Evolutionary conservation across 2,113 vertebrate genomes (phyloP).

Genomic region (Apaloderma vittatum): DNA sequence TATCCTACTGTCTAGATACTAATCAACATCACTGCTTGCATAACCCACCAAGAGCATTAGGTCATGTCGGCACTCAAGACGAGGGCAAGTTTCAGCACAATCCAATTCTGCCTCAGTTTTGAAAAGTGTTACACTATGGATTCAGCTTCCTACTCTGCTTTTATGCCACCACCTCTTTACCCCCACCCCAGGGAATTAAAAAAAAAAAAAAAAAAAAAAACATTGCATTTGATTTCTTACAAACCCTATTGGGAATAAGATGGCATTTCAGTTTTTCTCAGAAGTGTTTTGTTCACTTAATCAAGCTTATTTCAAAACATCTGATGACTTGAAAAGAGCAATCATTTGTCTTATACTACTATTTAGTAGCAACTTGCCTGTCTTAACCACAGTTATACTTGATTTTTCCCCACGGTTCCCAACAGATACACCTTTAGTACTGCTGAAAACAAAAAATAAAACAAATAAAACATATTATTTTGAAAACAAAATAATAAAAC

Average conservation of each 20-base stretch:
- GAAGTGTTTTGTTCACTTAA: not conserved
- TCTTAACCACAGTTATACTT: not conserved
- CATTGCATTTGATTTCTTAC: not conserved
- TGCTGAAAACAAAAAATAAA: not conserved
- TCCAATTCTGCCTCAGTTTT: not conserved
- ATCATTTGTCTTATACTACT: not conserved
- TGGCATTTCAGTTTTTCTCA: rapidly evolving
- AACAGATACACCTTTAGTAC: not conserved
- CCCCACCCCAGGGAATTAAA: no score
- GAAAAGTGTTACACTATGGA: not conserved
- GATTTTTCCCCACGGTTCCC: not conserved
- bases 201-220: not conserved
- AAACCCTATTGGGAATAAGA: not conserved
- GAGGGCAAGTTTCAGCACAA: not conserved
- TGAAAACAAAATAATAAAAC: not conserved
- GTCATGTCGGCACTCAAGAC: not conserved
- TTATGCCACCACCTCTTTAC: not conserved
- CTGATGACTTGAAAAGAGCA: not conserved
- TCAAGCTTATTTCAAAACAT: not conserved
- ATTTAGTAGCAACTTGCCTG: not conserved
- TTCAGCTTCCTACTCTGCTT: not conserved
- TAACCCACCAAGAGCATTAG: not conserved
- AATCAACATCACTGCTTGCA: not conserved
- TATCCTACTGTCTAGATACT: not conserved
- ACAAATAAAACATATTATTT: no score